Base-by-base conservation (phyloP, 2,797 vertebrate species). In the Melanotaenia boesemani region DNA sequence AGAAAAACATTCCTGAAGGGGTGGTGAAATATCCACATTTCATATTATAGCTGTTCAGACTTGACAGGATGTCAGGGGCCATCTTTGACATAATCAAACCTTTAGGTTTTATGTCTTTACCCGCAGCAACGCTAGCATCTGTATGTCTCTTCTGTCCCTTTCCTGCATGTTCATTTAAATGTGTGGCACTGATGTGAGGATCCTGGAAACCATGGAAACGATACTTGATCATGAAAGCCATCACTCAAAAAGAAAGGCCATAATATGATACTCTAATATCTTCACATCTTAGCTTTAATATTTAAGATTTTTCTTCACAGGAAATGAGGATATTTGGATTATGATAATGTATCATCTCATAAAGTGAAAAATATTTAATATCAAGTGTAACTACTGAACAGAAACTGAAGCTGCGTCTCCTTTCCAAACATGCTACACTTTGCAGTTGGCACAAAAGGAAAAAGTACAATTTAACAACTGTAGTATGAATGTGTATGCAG, bases 241-340 rank as follows among this genome's bases (percentile, higher is more conserved):
- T 76, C 76, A 78, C 8, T 77, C 65, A 73, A 67, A 72, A 63
- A 34, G 15, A 0, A 30, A 52, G 22, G 41, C 39, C 26, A 62
- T 44, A 64, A 63, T 64, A 66, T 18, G 16, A 57, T 13, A 68
- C 3, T 44, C 4, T 68, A 50, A 63, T 62, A 77, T 74, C 61
- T 57, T 34, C 30, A 64, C 22, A 72, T 76, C 46, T 62, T 6
- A 24, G 36, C 46, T 66, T 67, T 78, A 60, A 66, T 80, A 76
- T 83, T 70, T 72, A 62, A 66, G 20, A 78, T 64, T 78, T 54
- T 63, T 63, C 41, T 46, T 5, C 65, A 78, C 37, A 36, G 76
- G 76, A 81, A 74, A 85, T 84, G 58, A 83, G 37, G 65, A 76
- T 74, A 70, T 81, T 80, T n/a, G 44, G 30, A 67, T 58, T 77